Base-by-base conservation (phyloP, 2,113 vertebrate genomes). In the Probosciger aterrimus region DNA sequence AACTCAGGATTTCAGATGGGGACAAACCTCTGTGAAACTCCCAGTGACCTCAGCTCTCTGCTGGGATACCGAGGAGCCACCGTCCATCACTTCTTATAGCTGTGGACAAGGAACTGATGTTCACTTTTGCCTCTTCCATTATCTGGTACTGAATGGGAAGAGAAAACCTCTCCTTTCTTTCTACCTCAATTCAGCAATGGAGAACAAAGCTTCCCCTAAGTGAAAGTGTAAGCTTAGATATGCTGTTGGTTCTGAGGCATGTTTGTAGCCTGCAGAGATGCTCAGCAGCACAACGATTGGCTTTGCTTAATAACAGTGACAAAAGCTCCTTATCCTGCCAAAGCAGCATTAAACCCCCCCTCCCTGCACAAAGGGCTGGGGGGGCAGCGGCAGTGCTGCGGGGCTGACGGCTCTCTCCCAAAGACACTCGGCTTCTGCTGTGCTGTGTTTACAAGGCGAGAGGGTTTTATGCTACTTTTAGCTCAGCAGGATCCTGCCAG, bases 241-340 rank as follows among this genome's bases (percentile, higher is more conserved):
- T 24, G 49, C 59, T 4, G 4, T 57, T 39, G 85, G 84, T 52
- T 52, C 44, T 0, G 0, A 83, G 82, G 76, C 0, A 0, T 0
- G 8, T 68, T 71, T 68, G 39, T 78, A 77, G 63, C 90, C 76
- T 53, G 68, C 59, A 3, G 68, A 59, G 83, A 75, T 24, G 47
- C 73, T 95, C 30, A 2, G 88, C 60, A 33, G 55, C 13, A 14
- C 8, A 0, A 50, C 1, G 55, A 79, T 79, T 46, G 31, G 57
- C 77, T 94, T 88, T 82, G 83, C 27, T 75, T 53, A 62, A 73
- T 37, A 57, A 67, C 1, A 2, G 55, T 44, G 90, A 84, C 69
- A 93, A 85, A 93, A 87, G 52, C 92, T 92, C 62, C 93, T 92
- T 65, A 62, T 69, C 39, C 65, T 93, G 80, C 74, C 81, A 69